Evolutionary conservation across 2,888 invertebrate species (phyloP), one percentile per base, ranked within the genome.

Genomic region (Drosophila colorata): DNA sequence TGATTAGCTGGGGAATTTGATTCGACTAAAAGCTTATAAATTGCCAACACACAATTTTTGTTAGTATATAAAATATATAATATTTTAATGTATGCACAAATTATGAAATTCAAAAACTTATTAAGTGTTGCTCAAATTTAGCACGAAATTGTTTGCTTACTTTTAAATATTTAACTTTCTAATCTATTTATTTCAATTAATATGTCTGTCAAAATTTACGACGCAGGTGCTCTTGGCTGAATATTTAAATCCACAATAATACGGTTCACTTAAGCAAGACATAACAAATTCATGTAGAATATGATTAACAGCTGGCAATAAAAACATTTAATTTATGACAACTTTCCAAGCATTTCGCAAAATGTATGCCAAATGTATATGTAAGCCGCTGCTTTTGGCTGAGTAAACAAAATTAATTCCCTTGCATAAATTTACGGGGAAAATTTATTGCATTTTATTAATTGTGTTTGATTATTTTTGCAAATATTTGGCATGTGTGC

Each of bases 1-100:
- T 70, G 53, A 75, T 70, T 74, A 69, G 41, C 65, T 35, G 43
- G 64, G 59, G 52, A 64, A 60, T 74, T 73, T 48, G 40, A 53
- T 46, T 58, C 8, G 40, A 35, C 71, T 70, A 70, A 74, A 74
- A 74, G 65, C 74, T 56, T 65, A 2, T 16, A 47, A 60, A 75
- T 70, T 61, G 46, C 14, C 25, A 9, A 18, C 14, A 43, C 20
- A 57, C n/a, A 51, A 53, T n/a, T 41, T 48, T 13, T 33, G 11
- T 28, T 20, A 3, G 20, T 4, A 28, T 13, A 13, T 33, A 33
- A 14, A 33, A 52, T 11, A 6, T n/a, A 43, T 7, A 5, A 6
- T n/a, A 43, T 7, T 14, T 14, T 44, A 18, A 44, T 9, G 14
- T 44, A 46, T 46, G 4, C 20, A 7, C 4, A 23, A 43, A n/a